Base-by-base conservation (phyloP, 2,888 invertebrate species). In the Galerucella nymphaeae region DNA sequence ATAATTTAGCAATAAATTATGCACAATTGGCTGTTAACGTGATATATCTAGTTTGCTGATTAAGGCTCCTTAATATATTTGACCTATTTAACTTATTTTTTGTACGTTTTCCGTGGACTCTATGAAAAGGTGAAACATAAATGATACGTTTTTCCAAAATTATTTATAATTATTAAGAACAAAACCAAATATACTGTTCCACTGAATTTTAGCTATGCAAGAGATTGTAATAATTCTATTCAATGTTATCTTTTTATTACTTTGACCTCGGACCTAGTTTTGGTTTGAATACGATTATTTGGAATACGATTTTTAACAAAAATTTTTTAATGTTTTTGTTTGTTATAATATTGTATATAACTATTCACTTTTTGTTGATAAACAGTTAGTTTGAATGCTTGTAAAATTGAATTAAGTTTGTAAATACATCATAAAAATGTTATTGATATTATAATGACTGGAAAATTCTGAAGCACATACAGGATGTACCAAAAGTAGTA, bases 191-290 rank as follows among this genome's bases (percentile, higher is more conserved):
- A 48, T 2, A 30, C 4, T 16, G 16, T 5, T 16, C n/a, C 10
- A 53, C 50, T 2, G 23, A 30, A 30, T 10, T 53, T 2, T 18
- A 18, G n/a, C 8, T 50, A n/a, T 9, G 14, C n/a, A 1, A n/a
- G 2, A n/a, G 16, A 16, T 50, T 50, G 16, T 53, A 16, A 53
- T 16, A 18, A 53, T 53, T 53, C 16, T 53, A 18, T 53, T 16
- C 50, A 53, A 53, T 53, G 16, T 53, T 50, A 50, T 50, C 50
- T 50, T 50, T 50, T 18, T 53, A 53, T 53, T 53, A 16, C 50
- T 9, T 53, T 16, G 50, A 53, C 50, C 50, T 53, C 50, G 11
- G 50, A 50, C 16, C n/a, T 50, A 50, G 16, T 50, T 50, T 50
- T 50, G 16, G 50, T 16, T 53, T 53, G 9, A n/a, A 53, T 16